Conservation (phyloP, 2,113 vertebrate genomes). For the Oreotrochilus melanogaster region DNA sequence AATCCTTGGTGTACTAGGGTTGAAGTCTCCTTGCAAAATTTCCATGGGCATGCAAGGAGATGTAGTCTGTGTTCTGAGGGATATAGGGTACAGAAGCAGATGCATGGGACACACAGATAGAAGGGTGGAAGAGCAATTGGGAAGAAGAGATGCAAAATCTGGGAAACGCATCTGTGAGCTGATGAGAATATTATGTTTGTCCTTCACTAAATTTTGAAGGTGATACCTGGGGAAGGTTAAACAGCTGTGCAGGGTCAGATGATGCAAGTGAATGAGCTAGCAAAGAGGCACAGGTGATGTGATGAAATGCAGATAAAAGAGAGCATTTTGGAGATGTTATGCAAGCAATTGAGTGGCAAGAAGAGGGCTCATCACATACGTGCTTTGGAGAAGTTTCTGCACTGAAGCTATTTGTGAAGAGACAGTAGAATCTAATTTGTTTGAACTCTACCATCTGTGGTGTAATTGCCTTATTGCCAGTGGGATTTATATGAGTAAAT, state of each 20-base stretch:
- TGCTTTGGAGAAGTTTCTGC: conserved; percentile 52
- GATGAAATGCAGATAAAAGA: not conserved
- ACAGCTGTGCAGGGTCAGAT: not conserved
- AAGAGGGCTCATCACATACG: not conserved
- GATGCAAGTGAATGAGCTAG: not conserved
- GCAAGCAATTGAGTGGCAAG: not conserved
- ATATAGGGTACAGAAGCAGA: not conserved
- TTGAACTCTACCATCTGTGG: conserved; percentile 77
- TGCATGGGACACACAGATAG: rapidly evolving
- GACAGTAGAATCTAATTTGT: conserved; percentile 72
- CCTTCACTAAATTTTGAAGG: not conserved
- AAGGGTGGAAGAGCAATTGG: not conserved
- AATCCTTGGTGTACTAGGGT: rapidly evolving
- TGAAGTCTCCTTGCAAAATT: not conserved
- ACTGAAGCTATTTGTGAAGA: conserved; percentile 56
- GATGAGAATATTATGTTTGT: not conserved
- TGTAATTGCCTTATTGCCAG: conserved; percentile 76
- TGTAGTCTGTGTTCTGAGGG: rapidly evolving
- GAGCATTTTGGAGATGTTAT: not conserved
- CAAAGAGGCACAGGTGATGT: not conserved
- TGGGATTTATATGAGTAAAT: conserved; percentile 78
- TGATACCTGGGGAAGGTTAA: rapidly evolving
- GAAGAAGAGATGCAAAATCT: not conserved
- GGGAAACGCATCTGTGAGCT: not conserved
- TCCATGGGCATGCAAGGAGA: not conserved